phyloP scores from a whole-genome alignment of 2,888 invertebrate species.

The Ophioninae sp. region DNA sequence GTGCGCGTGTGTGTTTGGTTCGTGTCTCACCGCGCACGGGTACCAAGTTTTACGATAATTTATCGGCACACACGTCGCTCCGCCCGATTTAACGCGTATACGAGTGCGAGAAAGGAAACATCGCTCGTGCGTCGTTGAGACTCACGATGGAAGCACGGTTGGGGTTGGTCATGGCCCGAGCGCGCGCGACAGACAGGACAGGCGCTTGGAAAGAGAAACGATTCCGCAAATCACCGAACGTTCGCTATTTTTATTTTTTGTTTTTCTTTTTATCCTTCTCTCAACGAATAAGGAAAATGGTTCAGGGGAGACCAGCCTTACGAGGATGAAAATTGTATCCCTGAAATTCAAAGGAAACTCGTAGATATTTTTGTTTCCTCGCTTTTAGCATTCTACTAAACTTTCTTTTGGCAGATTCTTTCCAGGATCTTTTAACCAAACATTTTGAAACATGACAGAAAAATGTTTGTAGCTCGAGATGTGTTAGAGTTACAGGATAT shows the following conservation, averaged over 20 bases:
- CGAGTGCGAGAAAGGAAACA: slow-evolving; percentile 46
- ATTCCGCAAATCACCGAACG: slow-evolving; percentile 45
- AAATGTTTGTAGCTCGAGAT: no score
- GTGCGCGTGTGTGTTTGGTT: not conserved
- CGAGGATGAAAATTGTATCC: not conserved
- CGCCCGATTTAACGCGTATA: slow-evolving; percentile 10
- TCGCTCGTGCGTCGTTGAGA: slow-evolving; percentile 42
- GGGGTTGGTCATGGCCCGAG: slow-evolving; percentile 55
- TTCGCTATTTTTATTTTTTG: slow-evolving; percentile 39
- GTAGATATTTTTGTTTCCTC: not conserved
- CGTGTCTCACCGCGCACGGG: slow-evolving; percentile 11
- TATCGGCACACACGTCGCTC: slow-evolving; percentile 50
- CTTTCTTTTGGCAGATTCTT: not conserved
- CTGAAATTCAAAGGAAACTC: not conserved
- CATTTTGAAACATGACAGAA: no score
- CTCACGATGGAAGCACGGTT: slow-evolving; percentile 47
- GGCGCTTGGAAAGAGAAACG: not conserved
- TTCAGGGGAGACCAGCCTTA: not conserved
- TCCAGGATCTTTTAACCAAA: no score
- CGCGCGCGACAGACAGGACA: not conserved
- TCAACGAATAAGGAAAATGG: not conserved
- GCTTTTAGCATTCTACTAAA: not conserved
- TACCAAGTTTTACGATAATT: slow-evolving; percentile 50
- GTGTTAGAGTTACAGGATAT: no score
- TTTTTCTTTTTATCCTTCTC: not conserved